Conservation (phyloP, 2,888 invertebrate genomes). For the Tyria jacobaeae region DNA sequence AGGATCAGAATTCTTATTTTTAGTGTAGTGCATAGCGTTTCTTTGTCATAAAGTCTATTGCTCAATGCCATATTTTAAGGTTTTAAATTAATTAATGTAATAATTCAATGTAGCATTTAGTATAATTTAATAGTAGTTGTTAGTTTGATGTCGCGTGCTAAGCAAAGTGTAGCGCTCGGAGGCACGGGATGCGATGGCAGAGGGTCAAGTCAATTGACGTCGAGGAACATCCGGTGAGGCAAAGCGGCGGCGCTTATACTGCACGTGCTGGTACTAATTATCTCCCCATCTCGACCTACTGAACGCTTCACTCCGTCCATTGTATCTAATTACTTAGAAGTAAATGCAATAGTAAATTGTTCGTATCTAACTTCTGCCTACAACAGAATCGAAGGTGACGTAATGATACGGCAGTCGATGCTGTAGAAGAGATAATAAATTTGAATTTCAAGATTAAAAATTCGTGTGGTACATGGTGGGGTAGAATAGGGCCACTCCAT, state of each 20-base stretch:
- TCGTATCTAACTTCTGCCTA: background rate
- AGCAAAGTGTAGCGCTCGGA: conserved; percentile 58
- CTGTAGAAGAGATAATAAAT: conserved; percentile 1
- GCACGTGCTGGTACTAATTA: conserved; percentile 72
- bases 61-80: conserved; percentile 27
- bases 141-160: conserved; percentile 60
- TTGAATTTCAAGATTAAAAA: too few species aligned
- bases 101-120: conserved; percentile 35
- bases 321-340: conserved; percentile 18
- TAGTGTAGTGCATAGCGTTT: conserved; percentile 7
- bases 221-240: conserved; percentile 76
- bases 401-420: conserved; percentile 1
- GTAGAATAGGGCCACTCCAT: too few species aligned
- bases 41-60: conserved; percentile 29
- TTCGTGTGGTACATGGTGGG: too few species aligned
- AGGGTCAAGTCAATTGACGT: conserved; percentile 85
- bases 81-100: conserved; percentile 30
- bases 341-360: background rate
- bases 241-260: conserved; percentile 62
- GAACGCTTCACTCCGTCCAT: conserved; percentile 22
- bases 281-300: conserved; percentile 46
- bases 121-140: conserved; percentile 40
- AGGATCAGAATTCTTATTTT: conserved; percentile 4
- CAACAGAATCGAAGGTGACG: background rate
- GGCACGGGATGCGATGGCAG: conserved; percentile 75